Evolutionary conservation across 2,888 invertebrate genomes (phyloP), one percentile per base, ranked within the genome.

Genomic region (Eupithecia pulchellata): DNA sequence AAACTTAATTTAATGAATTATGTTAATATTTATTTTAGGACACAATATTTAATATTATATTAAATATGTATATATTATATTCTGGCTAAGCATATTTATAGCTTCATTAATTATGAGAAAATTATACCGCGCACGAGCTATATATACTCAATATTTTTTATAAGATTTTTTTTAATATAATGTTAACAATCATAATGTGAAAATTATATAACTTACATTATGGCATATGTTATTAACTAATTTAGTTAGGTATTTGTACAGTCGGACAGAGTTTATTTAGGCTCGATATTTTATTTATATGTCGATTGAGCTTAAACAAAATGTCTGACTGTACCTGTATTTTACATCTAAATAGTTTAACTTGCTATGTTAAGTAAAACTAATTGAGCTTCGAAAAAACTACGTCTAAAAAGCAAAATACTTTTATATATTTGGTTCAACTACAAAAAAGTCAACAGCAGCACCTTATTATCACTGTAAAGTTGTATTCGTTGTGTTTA

Each of bases 341-440:
- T 68, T 52, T 64, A 25, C 42, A 47, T 3, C 20, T 69, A 62
- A 30, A 58, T 58, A 30, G 25, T 29, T 60, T 69, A 69, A 64
- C 68, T 67, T 55, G 72, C 78, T 78, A 65, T 32, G 32, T 34
- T 27, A 36, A 64, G 29, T 77, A 72, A 36, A 69, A 63, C 83
- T 89, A 89, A 82, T 87, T 87, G 87, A 87, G 88, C 86, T 84
- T 85, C 79, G 78, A 81, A 82, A 20, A 61, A 34, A 61, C 82
- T 85, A 81, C 82, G 69, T 74, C 47, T 34, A 32, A 77, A 85
- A 85, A 77, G 79, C 86, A 82, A 60, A 66, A 67, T 47, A 80
- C 77, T 84, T 86, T 83, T 79, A 86, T 86, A 86, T 90, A 90
- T 92, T 92, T 92, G 92, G 92, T 90, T 89, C 86, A 86, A 87